phyloP scores from a whole-genome alignment of 1,140 invertebrate species.

The Aethina tumida region DNA sequence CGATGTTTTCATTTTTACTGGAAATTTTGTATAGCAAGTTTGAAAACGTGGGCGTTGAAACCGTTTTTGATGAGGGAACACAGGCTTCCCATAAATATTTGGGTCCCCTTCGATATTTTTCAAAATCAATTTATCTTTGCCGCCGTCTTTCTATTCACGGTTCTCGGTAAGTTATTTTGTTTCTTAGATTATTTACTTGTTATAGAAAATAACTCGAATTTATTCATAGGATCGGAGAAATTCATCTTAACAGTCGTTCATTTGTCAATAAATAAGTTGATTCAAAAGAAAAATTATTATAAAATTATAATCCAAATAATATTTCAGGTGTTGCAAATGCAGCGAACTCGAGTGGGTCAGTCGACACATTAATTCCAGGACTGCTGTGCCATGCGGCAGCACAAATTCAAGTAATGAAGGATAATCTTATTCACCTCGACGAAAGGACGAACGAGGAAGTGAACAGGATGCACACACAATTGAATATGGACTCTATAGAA shows the following conservation, averaged over 20 bases:
- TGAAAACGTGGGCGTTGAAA: too few species aligned
- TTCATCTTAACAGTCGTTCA: too few species aligned
- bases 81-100: too few species aligned
- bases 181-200: too few species aligned
- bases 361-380: conserved; percentile 26
- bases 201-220: too few species aligned
- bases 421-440: conserved; percentile 17
- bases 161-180: conserved; percentile 5
- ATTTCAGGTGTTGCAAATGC: conserved; percentile 21
- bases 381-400: conserved; percentile 22
- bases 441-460: conserved; percentile 7
- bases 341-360: conserved; percentile 23
- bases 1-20: conserved; percentile 5
- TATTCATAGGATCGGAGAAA: too few species aligned
- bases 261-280: too few species aligned
- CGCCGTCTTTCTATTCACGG: conserved; percentile 4
- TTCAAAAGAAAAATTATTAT: too few species aligned
- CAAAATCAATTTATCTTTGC: too few species aligned
- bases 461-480: not conserved
- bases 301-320: too few species aligned
- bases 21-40: not conserved
- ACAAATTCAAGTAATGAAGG: conserved; percentile 26
- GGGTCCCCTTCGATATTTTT: too few species aligned
- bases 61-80: too few species aligned
- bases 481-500: not conserved